Percentiles rank a stretch among this genome's conserved stretches.
phyloP scores from a whole-genome alignment of 2,113 vertebrate species.

The Pavo muticus region DNA sequence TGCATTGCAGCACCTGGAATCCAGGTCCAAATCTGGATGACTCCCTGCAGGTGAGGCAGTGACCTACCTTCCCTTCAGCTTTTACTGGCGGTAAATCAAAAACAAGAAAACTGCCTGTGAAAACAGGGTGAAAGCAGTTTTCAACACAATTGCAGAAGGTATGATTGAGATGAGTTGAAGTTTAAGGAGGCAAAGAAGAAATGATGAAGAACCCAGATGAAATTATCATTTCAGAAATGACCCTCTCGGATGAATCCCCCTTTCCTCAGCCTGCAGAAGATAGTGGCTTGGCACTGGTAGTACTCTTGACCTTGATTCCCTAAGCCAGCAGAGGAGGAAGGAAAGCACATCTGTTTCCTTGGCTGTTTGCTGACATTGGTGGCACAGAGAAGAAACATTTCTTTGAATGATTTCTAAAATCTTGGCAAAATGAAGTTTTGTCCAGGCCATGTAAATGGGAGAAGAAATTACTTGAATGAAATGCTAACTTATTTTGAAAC shows the following conservation, averaged over 20 bases:
- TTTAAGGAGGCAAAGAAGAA: not conserved
- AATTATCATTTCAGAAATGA: not conserved
- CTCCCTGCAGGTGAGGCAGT: not conserved
- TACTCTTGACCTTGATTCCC: not conserved
- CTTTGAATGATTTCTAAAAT: not conserved
- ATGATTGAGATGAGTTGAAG: not conserved
- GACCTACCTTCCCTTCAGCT: not conserved
- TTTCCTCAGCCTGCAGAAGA: not conserved
- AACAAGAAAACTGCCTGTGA: not conserved
- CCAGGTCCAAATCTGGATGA: not conserved
- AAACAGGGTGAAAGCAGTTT: not conserved
- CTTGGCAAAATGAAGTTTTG: not conserved
- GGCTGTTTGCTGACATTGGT: not conserved
- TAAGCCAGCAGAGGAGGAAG: not conserved
- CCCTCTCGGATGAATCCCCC: not conserved
- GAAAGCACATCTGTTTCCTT: not conserved
- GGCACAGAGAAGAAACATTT: not conserved
- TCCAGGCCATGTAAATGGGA: not conserved
- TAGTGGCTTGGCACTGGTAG: not conserved
- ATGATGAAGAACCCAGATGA: not conserved
- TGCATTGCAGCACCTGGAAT: constrained; percentile 49
- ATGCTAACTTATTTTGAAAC: not conserved
- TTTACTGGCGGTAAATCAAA: not conserved
- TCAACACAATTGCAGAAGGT: not conserved
- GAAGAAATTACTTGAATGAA: not conserved